Base-by-base conservation (phyloP, 2,888 invertebrate species). In the Cordilura impudica region DNA sequence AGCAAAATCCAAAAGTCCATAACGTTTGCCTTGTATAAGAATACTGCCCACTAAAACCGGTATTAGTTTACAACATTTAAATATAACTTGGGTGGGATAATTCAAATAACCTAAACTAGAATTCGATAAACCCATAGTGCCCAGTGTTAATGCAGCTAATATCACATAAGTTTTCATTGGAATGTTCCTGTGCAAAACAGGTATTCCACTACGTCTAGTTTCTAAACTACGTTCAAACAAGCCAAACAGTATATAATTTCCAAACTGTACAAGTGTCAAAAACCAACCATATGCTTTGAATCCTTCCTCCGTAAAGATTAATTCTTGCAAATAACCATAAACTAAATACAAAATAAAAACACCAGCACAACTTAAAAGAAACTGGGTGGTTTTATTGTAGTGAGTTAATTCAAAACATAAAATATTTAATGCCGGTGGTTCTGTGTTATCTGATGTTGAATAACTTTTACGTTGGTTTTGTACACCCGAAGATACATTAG, bases 41-140 rank as follows among this genome's bases (percentile, higher is more conserved):
- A 98, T 96, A 83, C 98, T 97, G 19, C 98, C 98, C 79, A 97
- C 93, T 88, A 99, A 93, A 0, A 98, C 98, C 0, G 98, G 98
- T 84, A 98, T 97, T 0, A 98, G 91, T 89, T 99, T 99, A 89
- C 98, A 99, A 88, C 98, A 98, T 89, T 98, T 98, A 88, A 99
- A 99, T 85, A 98, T 98, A 47, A 98, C 94, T 91, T 98, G 97
- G 0, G 98, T 98, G 0, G 98, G 98, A 89, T 98, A 99, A 90
- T 98, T 99, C 10, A 99, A 91, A 89, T 97, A 98, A 58, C 96
- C 97, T 10, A 98, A 91, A 1, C 98, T 97, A 3, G 97, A 93
- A 90, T 99, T 99, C 1, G 98, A 98, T 81, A 98, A 92, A 0
- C 98, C 97, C 97, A 99, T 98, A 2, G 98, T 98, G 2, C 97